Evolutionary conservation across 2,888 invertebrate genomes (phyloP).

Genomic region (Sthenelais limicola): DNA sequence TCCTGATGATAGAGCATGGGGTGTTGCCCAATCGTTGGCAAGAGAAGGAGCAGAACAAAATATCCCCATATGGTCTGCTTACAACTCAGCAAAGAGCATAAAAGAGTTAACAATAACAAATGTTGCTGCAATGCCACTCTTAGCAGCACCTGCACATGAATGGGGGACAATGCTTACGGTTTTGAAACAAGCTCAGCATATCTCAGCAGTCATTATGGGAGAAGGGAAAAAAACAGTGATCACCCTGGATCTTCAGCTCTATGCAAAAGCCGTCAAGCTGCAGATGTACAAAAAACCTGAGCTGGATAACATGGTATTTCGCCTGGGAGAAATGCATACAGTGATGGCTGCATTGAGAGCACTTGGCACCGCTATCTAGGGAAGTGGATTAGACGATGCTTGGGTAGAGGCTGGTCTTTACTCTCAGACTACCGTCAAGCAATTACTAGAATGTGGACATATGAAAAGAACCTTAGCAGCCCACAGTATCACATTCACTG

Average conservation of each 20-base stretch:
- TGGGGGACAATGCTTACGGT: background rate
- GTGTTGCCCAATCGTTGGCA: background rate
- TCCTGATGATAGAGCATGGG: no score
- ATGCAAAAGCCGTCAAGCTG: background rate
- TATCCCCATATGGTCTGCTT: background rate
- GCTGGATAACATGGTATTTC: background rate
- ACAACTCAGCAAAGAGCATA: background rate
- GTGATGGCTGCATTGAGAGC: no score
- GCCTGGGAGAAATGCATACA: no score
- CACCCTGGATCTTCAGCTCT: background rate
- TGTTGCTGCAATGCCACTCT: background rate
- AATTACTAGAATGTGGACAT: no score
- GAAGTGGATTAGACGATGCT: background rate
- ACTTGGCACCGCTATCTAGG: background rate
- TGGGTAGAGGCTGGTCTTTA: no score
- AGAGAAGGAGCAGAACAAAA: constrained; percentile 1
- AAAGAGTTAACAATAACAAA: background rate
- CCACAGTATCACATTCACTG: no score
- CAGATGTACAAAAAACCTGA: constrained; percentile 6
- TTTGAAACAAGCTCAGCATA: background rate
- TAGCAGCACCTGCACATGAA: constrained; percentile 14
- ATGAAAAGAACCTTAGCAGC: no score
- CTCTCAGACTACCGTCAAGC: no score
- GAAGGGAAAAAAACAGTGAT: no score
- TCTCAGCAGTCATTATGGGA: constrained; percentile 2